These are phyloP conservation scores for Buathra laborator DNA, from an alignment of 2,888 invertebrate species.

Conservation along the genomic window DNA sequence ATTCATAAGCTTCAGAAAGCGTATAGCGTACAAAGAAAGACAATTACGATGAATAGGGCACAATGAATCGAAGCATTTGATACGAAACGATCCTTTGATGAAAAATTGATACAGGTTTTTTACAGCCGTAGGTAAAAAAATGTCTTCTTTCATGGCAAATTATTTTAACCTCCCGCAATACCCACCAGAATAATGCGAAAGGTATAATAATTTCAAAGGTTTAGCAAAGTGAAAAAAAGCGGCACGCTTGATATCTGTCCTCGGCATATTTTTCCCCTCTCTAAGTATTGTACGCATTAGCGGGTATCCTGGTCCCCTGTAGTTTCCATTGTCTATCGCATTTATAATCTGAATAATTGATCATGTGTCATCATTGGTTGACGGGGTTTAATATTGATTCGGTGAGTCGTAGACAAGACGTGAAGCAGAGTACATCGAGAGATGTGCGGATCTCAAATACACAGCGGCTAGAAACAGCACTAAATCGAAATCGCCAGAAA, in stretches of 20 bases:
- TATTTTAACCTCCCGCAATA: not conserved
- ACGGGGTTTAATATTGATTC: not conserved
- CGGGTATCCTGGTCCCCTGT: not conserved
- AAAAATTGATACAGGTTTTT: not conserved
- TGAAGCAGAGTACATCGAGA: not conserved
- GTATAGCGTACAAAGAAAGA: not conserved
- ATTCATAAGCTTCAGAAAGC: not conserved
- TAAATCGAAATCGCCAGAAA: too few relatives aligned
- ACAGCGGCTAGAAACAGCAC: not conserved
- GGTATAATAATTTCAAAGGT: not conserved
- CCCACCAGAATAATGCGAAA: too few relatives aligned
- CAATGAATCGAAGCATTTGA: not conserved
- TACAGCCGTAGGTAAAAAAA: too few relatives aligned
- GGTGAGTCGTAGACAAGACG: not conserved
- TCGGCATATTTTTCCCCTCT: not conserved
- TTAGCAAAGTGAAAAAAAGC: not conserved
- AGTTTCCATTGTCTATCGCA: not conserved
- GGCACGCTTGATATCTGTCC: not conserved
- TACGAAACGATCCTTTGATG: not conserved
- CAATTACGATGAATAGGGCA: not conserved
- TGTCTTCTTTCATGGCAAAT: not conserved
- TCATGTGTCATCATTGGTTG: not conserved
- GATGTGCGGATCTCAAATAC: not conserved
- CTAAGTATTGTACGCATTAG: not conserved
- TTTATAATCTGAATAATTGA: slow-evolving; percentile 35